Evolutionary conservation across 2,888 invertebrate species (phyloP), one percentile per base, ranked within the genome.

Genomic region (Zonitis immaculata): DNA sequence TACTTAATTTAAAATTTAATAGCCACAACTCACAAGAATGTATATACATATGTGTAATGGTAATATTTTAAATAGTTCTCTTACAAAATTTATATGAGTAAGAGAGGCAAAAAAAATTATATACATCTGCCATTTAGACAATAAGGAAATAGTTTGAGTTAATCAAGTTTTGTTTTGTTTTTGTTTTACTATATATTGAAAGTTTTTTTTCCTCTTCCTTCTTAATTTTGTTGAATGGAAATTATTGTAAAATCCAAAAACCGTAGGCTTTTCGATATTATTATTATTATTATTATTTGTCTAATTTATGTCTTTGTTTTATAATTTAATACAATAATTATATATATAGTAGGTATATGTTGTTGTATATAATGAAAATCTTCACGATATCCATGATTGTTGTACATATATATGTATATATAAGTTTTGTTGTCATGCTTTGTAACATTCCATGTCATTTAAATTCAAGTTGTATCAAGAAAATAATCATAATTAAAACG

Each of bases 401-500:
- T n/a, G n/a, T n/a, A n/a, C n/a, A n/a, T n/a, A n/a, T n/a, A n/a
- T n/a, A n/a, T n/a, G n/a, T n/a, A n/a, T n/a, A n/a, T n/a, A n/a
- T n/a, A n/a, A 32, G 7, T 7, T 7, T 14, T 32, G 32, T 32
- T 32, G 32, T 32, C 32, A 14, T 32, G 32, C 32, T 32, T 32
- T n/a, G 14, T 32, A 44, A 44, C 44, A 44, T 44, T 44, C 44
- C 44, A 44, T 44, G 44, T 27, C 44, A 44, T 44, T 44, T 44
- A 44, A n/a, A 44, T 44, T 25, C 44, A 44, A 44, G 25, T 27
- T 25, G 44, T 44, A 44, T 44, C 44, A 44, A 25, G 44, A 44
- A 26, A 44, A 44, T 27, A 44, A 44, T 44, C 44, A 44, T 44
- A 44, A 44, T 44, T 44, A 44, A 44, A 44, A 44, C 44, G 26